Conservation (phyloP, 2,888 invertebrate species). For the Adineta ricciae region DNA sequence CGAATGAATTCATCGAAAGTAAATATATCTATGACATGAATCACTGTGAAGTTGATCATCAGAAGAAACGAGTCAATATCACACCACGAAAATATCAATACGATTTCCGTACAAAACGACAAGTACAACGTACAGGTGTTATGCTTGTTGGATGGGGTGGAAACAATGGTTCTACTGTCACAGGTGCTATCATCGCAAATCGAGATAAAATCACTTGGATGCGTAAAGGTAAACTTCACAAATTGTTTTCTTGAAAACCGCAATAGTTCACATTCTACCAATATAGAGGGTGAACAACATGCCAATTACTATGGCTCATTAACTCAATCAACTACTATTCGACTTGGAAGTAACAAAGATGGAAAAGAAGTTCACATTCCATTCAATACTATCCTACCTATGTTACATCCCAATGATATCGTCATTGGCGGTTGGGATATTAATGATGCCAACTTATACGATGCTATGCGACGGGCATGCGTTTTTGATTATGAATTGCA, state of each 20-base stretch:
- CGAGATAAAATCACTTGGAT: conserved; percentile 64
- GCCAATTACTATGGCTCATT: conserved; percentile 86
- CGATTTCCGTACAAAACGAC: conserved; percentile 58
- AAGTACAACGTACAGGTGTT: conserved; percentile 71
- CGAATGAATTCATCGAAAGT: conserved; percentile 67
- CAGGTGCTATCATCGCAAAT: conserved; percentile 75
- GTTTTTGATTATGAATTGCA: conserved; percentile 74
- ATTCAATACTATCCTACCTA: conserved; percentile 66
- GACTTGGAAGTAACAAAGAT: conserved; percentile 59
- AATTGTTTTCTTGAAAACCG: not conserved
- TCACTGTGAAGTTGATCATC: conserved; percentile 16
- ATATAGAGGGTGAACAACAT: conserved; percentile 51
- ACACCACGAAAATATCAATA: not conserved
- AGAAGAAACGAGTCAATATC: not conserved
- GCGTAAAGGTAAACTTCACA: not conserved
- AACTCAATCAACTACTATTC: conserved; percentile 77
- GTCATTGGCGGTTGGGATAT: conserved; percentile 65
- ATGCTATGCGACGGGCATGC: conserved; percentile 73
- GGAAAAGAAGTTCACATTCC: conserved; percentile 59
- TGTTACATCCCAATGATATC: conserved; percentile 77
- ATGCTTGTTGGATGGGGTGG: conserved; percentile 95
- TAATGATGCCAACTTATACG: conserved; percentile 68
- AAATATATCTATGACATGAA: conserved; percentile 65
- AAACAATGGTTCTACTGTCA: conserved; percentile 85
- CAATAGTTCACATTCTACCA: conserved; percentile 52